Base-by-base conservation (phyloP, 2,797 vertebrate genomes). In the Poecilia picta region DNA sequence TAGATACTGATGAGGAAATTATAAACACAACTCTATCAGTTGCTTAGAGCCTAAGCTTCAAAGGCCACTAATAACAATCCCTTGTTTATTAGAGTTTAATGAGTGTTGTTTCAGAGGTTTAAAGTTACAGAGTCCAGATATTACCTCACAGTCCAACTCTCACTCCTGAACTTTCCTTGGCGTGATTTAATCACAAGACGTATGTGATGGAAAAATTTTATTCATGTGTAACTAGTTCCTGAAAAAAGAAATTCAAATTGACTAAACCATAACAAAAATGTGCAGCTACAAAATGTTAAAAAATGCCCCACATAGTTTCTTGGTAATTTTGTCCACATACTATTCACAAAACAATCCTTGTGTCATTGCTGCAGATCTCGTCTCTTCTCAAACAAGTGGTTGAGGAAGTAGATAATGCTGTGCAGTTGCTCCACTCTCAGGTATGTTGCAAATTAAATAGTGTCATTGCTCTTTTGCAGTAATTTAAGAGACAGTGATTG, bases 361-460 rank as follows among this genome's bases (percentile, higher is more conserved):
- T 70, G 2, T 15, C 23, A 15, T 13, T 88, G 76, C 45, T 77
- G 18, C 82, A 94, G 94, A 66, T 88, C 53, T 16, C 76, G 41
- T 73, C 90, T 25, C 81, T 49, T 28, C 53, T 94, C 43, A 79
- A 49, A 66, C 59, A 74, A 3, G 39, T 66, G 2, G 83, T 92
- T 45, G 36, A 85, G 70, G 88, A 92, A 41, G 91, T 95, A 74
- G 91, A 93, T 31, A 78, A 73, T 0, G 87, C 90, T 74, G 82
- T 95, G 76, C 88, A 88, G 81, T 36, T 90, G 57, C 85, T 96
- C 84, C 87, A 81, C 57, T 89, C 90, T 78, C 83, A 93, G 93
- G 94, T 96, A 81, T 15, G 46, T 84, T 81, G 72, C 8, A 79
- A 0, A 47, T 28, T 2, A 15, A n/a, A 8, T 4, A 8, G 3